Percentiles rank a stretch among this genome's conserved stretches.
phyloP scores from a whole-genome alignment of 2,113 vertebrate species.

The Pterophyllum scalare region DNA sequence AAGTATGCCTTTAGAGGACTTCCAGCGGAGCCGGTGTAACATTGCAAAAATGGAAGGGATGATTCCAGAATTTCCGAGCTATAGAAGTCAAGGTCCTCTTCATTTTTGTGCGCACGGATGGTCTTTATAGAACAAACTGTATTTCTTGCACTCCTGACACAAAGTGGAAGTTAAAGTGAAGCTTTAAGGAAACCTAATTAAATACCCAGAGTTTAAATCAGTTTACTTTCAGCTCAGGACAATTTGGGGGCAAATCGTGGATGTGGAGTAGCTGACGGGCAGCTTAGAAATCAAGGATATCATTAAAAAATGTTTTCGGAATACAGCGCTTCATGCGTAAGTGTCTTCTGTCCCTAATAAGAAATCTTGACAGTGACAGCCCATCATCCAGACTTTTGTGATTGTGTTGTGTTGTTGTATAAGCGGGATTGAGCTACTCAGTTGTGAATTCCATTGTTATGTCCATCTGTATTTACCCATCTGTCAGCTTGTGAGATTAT shows the following conservation, averaged over 20 bases:
- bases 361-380: conserved; percentile 50
- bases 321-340: neutral
- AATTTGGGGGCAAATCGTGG: neutral
- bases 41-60: conserved; percentile 15
- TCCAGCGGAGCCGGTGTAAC: conserved; percentile 25
- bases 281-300: neutral
- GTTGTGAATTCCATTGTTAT: conserved; percentile 56
- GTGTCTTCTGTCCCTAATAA: conserved; percentile 8
- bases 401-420: conserved; percentile 60
- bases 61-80: conserved; percentile 33
- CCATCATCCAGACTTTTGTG: conserved; percentile 59
- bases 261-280: neutral
- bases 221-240: neutral
- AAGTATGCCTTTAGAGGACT: conserved; percentile 42
- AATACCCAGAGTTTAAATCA: neutral
- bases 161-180: neutral
- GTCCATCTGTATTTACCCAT: conserved; percentile 72
- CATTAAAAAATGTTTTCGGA: neutral
- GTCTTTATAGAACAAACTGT: neutral
- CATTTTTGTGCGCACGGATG: neutral
- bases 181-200: neutral
- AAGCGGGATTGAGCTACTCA: conserved; percentile 54
- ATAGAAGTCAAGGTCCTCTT: conserved; percentile 27
- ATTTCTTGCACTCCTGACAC: neutral
- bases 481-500: conserved; percentile 65